phyloP scores from a whole-genome alignment of 2,797 vertebrate species.

The Gorsachius magnificus region DNA sequence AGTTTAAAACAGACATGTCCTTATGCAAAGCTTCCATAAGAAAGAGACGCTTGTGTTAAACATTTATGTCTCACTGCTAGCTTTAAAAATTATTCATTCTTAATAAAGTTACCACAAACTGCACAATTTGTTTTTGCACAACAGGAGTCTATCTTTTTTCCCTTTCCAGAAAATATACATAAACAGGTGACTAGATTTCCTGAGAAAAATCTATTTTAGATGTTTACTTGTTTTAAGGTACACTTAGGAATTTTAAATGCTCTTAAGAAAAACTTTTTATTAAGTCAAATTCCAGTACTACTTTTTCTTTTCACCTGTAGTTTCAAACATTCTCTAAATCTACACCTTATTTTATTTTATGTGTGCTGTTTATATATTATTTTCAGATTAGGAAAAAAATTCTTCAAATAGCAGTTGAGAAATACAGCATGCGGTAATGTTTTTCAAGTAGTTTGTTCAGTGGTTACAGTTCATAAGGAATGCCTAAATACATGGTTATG shows the following conservation, averaged over 20 bases:
- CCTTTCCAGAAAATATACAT: constrained; percentile 70
- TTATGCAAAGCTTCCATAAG: constrained; percentile 61
- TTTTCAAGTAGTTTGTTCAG: neutral
- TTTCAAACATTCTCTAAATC: neutral
- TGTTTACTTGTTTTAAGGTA: constrained; percentile 71
- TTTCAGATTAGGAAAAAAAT: neutral
- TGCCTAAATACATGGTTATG: neutral
- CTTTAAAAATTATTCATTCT: constrained; percentile 65
- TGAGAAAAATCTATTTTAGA: constrained; percentile 53
- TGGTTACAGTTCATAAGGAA: constrained; percentile 7
- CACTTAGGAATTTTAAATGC: constrained; percentile 36
- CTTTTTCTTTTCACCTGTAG: neutral
- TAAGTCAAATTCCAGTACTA: neutral
- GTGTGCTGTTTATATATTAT: neutral
- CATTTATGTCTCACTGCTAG: constrained; percentile 64
- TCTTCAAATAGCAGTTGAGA: neutral
- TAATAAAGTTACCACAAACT: constrained; percentile 65
- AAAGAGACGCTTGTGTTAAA: constrained; percentile 50
- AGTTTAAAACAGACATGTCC: constrained; percentile 59
- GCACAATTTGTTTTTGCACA: constrained; percentile 67
- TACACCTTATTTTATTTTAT: neutral
- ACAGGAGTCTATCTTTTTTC: constrained; percentile 51
- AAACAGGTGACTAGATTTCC: constrained; percentile 73
- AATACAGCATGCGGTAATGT: neutral
- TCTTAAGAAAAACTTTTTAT: constrained; percentile 13